These are phyloP conservation scores for Channallabes apus DNA, from an alignment of 2,797 vertebrate genomes.

Conservation along the genomic window DNA sequence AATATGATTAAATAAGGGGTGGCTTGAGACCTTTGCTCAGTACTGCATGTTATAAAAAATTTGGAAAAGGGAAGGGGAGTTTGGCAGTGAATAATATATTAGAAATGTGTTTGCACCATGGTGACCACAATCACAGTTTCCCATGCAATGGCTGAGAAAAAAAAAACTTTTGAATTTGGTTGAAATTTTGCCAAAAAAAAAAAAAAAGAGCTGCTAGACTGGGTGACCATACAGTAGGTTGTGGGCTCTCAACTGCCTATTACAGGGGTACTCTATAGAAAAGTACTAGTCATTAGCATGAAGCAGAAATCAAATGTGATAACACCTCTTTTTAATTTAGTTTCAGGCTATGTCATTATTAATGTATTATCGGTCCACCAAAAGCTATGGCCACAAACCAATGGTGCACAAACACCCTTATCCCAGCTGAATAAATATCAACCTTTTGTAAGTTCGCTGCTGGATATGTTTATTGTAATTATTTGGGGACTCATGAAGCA, in stretches of 20 bases:
- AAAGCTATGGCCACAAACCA: background rate
- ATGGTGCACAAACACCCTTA: background rate
- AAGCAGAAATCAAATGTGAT: background rate
- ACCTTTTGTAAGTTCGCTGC: background rate
- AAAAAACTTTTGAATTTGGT: background rate
- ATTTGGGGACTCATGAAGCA: background rate
- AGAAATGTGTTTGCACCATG: background rate
- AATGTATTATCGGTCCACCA: background rate
- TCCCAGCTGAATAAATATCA: background rate
- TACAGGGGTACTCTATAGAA: background rate
- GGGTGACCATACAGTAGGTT: no score
- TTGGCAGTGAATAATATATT: background rate
- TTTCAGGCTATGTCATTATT: background rate
- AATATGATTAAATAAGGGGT: no score
- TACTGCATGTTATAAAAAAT: background rate
- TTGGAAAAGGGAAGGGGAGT: background rate
- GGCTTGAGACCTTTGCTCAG: no score
- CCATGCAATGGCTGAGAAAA: background rate
- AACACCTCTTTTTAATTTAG: background rate
- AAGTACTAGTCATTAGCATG: background rate
- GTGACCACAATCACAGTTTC: background rate
- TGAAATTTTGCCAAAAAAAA: background rate
- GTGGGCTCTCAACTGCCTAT: background rate
- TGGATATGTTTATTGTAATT: background rate
- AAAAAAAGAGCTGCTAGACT: background rate